phyloP scores from a whole-genome alignment of 2,888 invertebrate genomes.

The Thumatha senex region DNA sequence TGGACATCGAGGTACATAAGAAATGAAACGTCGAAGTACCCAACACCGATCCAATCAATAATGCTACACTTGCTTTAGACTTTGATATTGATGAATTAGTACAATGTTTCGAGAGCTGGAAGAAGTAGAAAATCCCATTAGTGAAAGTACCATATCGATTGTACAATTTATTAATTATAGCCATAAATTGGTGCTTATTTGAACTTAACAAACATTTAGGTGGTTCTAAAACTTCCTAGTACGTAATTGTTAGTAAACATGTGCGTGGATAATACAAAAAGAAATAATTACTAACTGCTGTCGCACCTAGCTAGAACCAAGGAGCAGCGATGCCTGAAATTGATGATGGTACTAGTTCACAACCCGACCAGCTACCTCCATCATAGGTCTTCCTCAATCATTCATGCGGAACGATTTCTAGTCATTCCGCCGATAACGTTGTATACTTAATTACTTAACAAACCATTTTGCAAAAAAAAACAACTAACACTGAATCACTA shows the following conservation, averaged over 20 bases:
- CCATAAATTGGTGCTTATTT: not conserved
- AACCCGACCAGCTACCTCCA: slow-evolving; percentile 59
- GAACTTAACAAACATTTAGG: slow-evolving; percentile 13
- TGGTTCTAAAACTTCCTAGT: slow-evolving; percentile 21
- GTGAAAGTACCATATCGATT: too few species aligned
- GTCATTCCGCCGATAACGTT: slow-evolving; percentile 55
- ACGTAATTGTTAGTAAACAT: slow-evolving; percentile 45
- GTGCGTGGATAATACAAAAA: slow-evolving; percentile 23
- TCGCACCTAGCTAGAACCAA: slow-evolving; percentile 66
- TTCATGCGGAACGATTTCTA: slow-evolving; percentile 70
- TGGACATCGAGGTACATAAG: too few species aligned
- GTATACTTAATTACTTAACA: slow-evolving; percentile 26
- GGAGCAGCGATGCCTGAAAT: slow-evolving; percentile 67
- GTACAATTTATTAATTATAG: slow-evolving; percentile 4
- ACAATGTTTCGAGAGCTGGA: too few species aligned
- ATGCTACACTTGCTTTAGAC: too few species aligned
- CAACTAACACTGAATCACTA: slow-evolving; percentile 28
- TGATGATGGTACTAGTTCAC: slow-evolving; percentile 53
- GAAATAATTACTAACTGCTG: slow-evolving; percentile 41
- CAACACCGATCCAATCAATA: too few species aligned
- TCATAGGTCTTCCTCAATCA: slow-evolving; percentile 53
- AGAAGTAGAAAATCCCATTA: too few species aligned
- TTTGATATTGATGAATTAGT: too few species aligned
- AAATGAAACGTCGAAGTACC: too few species aligned
- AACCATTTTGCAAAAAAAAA: slow-evolving; percentile 24